Evolutionary conservation across 2,113 vertebrate genomes (phyloP).

Genomic region (Polypterus bichir): DNA sequence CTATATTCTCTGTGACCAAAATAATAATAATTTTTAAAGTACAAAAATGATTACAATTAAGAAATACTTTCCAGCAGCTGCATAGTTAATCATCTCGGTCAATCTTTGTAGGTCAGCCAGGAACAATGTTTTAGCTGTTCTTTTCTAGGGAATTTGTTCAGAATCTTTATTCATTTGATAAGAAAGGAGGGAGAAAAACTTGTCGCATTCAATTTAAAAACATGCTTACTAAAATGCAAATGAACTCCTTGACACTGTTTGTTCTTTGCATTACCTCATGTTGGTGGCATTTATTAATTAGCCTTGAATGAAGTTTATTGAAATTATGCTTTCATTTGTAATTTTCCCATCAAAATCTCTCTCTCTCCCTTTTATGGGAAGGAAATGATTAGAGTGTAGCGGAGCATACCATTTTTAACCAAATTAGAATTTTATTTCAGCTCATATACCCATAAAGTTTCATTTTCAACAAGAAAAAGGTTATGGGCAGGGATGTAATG

Average conservation of each 20-base stretch:
- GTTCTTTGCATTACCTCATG: constrained; percentile 14
- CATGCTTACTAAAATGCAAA: constrained; percentile 15
- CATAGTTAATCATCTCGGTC: not conserved
- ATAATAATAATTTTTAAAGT: no score
- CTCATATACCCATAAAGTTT: constrained; percentile 2
- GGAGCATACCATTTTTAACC: not conserved
- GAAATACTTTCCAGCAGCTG: not conserved
- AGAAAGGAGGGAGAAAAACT: constrained; percentile 9
- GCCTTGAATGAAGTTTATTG: constrained; percentile 15
- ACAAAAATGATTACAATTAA: no score
- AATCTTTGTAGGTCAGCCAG: constrained; percentile 14
- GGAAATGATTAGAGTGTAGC: constrained; percentile 11
- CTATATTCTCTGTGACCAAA: no score
- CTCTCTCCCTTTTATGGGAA: constrained; percentile 16
- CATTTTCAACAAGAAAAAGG: not conserved
- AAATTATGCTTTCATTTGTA: constrained; percentile 8
- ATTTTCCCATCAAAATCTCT: constrained; percentile 21
- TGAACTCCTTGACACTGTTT: constrained; percentile 13
- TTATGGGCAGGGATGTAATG: not conserved
- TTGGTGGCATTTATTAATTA: constrained; percentile 25
- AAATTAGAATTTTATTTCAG: constrained; percentile 7
- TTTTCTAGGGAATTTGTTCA: constrained; percentile 9
- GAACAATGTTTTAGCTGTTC: not conserved
- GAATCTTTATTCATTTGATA: constrained; percentile 25
- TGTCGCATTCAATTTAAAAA: constrained; percentile 12